A percentile compares a stretch with the other conserved stretches of the same genome.
phyloP scores from a whole-genome alignment of 2,888 invertebrate genomes.

The Smittia aterrima region DNA sequence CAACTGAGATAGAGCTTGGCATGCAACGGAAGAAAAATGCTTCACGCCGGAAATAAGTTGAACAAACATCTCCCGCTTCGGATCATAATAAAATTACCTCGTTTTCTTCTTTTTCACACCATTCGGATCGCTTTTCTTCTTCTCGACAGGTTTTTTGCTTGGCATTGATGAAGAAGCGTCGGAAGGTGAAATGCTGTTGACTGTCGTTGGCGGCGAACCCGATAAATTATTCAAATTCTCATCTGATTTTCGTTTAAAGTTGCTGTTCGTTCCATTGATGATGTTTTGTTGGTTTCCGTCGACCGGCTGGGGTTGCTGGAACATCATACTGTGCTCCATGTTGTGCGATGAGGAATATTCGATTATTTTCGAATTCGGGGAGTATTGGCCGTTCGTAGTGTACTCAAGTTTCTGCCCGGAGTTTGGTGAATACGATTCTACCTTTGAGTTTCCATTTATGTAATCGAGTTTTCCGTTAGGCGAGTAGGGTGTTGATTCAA shows the following conservation, averaged over 20 bases:
- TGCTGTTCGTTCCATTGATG: constrained; percentile 48
- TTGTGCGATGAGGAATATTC: constrained; percentile 43
- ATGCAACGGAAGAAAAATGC: no score
- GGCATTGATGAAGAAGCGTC: constrained; percentile 54
- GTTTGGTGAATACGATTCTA: constrained; percentile 30
- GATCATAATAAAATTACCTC: constrained; percentile 59
- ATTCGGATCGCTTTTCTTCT: constrained; percentile 80
- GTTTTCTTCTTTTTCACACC: constrained; percentile 91
- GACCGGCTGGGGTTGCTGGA: constrained; percentile 47
- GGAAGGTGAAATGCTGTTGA: constrained; percentile 52
- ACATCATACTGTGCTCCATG: constrained; percentile 52
- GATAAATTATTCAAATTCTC: constrained; percentile 49
- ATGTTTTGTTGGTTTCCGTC: constrained; percentile 43
- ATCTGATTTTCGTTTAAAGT: constrained; percentile 51
- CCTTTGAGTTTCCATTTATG: constrained; percentile 44
- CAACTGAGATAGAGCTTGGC: no score
- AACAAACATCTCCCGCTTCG: not conserved
- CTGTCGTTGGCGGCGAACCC: constrained; percentile 51
- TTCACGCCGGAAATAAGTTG: no score
- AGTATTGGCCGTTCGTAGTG: constrained; percentile 42
- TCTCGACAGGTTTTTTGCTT: constrained; percentile 69
- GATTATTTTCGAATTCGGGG: constrained; percentile 41
- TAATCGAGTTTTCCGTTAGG: constrained; percentile 54
- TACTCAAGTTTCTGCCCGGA: constrained; percentile 42
- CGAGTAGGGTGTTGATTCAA: constrained; percentile 52